Evolutionary conservation across 2,113 vertebrate species (phyloP).

Genomic region (Centropus unirufus): DNA sequence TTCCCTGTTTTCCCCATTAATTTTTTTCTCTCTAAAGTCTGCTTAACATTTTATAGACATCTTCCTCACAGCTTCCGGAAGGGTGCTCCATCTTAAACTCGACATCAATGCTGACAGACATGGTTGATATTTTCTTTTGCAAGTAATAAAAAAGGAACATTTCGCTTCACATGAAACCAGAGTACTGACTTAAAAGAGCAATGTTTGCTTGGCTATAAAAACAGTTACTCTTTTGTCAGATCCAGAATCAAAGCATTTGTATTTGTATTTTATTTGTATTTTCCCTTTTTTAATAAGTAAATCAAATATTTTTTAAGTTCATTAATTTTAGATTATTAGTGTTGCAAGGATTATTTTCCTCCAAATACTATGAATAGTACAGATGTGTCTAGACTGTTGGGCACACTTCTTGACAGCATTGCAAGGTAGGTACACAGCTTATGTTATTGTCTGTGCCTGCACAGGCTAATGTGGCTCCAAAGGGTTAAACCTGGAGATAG

Average conservation of each 20-base stretch:
- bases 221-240: constrained; percentile 50
- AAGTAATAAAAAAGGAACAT: constrained; percentile 65
- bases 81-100: constrained; percentile 60
- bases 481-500: background rate
- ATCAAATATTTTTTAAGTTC: constrained; percentile 40
- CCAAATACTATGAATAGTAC: background rate
- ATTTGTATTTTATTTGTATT: constrained; percentile 10
- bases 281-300: constrained; percentile 48
- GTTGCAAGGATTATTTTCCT: background rate
- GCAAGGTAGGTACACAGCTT: background rate
- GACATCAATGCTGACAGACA: constrained; percentile 42
- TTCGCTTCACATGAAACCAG: constrained; percentile 57
- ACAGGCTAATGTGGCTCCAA: accelerated
- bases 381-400: background rate
- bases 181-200: constrained; percentile 54
- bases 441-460: background rate
- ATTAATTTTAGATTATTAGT: constrained; percentile 43
- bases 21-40: constrained; percentile 23
- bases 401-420: background rate
- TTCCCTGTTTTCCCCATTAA: background rate
- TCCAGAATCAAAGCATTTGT: constrained; percentile 52
- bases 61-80: constrained; percentile 43
- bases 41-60: constrained; percentile 61
- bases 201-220: constrained; percentile 64
- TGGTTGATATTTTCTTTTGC: constrained; percentile 57